phyloP scores from a whole-genome alignment of 2,888 invertebrate species.

The Gymnosoma rotundatum region DNA sequence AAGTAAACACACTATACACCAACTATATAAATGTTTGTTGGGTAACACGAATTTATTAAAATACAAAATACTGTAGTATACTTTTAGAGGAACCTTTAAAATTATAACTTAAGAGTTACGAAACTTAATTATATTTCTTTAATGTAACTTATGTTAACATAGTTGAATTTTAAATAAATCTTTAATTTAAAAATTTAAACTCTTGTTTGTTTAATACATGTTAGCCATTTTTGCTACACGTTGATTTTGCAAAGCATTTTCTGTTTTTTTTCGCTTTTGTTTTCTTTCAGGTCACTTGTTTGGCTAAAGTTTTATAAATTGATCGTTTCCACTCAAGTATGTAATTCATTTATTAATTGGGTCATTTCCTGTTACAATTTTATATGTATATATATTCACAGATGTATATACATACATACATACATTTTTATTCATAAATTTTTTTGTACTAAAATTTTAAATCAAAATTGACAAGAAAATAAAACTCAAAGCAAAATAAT shows the following conservation, averaged over 20 bases:
- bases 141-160: constrained; percentile 43
- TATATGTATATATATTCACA: too few species aligned
- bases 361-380: constrained; percentile 53
- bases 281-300: background rate
- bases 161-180: constrained; percentile 44
- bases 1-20: constrained; percentile 18
- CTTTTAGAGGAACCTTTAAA: constrained; percentile 41
- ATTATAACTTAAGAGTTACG: constrained; percentile 23
- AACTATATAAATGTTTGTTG: constrained; percentile 29
- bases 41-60: constrained; percentile 55
- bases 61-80: constrained; percentile 54
- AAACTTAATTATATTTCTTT: constrained; percentile 29
- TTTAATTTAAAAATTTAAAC: background rate
- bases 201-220: too few species aligned
- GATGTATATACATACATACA: too few species aligned
- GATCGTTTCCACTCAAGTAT: constrained; percentile 49
- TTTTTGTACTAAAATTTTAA: background rate
- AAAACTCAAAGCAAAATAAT: constrained; percentile 15
- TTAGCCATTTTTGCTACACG: too few species aligned
- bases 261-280: background rate
- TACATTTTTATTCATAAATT: constrained; percentile 16
- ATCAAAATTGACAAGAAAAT: background rate
- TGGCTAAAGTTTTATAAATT: constrained; percentile 20
- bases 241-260: too few species aligned
- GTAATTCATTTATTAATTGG: constrained; percentile 46